Evolutionary conservation across 2,888 invertebrate genomes (phyloP).

Genomic region (Eupithecia pulchellata): DNA sequence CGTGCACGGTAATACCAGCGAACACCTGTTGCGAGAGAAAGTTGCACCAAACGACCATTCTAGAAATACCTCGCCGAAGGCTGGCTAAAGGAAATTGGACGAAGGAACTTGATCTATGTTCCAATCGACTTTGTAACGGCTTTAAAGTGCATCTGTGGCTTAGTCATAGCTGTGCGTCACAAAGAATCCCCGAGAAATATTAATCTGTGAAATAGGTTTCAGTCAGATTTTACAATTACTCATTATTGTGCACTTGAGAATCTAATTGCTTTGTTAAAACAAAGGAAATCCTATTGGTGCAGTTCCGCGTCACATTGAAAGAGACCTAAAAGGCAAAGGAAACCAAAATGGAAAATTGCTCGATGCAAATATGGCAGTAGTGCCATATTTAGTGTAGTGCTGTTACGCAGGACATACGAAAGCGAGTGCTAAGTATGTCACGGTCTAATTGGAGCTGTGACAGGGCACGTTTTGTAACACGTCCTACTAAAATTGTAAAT

Average conservation of each 20-base stretch:
- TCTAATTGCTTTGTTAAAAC: constrained; percentile 15
- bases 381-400: no score
- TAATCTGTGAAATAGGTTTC: constrained; percentile 4
- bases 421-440: constrained; percentile 75
- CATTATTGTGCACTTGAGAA: constrained; percentile 11
- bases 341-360: constrained; percentile 38
- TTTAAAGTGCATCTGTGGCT: constrained; percentile 55
- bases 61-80: constrained; percentile 41
- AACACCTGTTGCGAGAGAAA: constrained; percentile 68
- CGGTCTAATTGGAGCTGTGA: constrained; percentile 76
- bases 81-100: constrained; percentile 46
- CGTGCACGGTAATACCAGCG: constrained; percentile 48
- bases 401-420: constrained; percentile 62
- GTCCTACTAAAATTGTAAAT: constrained; percentile 45
- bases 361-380: constrained; percentile 41
- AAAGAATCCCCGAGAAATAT: constrained; percentile 47
- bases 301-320: constrained; percentile 26
- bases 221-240: constrained; percentile 8
- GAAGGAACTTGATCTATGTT: constrained; percentile 50
- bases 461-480: constrained; percentile 69
- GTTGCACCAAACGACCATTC: constrained; percentile 48
- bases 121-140: constrained; percentile 41
- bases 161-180: constrained; percentile 55
- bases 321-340: constrained; percentile 25
- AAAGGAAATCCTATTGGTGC: constrained; percentile 9